phyloP scores from a whole-genome alignment of 2,113 vertebrate species.

The Leptodactylus fuscus region DNA sequence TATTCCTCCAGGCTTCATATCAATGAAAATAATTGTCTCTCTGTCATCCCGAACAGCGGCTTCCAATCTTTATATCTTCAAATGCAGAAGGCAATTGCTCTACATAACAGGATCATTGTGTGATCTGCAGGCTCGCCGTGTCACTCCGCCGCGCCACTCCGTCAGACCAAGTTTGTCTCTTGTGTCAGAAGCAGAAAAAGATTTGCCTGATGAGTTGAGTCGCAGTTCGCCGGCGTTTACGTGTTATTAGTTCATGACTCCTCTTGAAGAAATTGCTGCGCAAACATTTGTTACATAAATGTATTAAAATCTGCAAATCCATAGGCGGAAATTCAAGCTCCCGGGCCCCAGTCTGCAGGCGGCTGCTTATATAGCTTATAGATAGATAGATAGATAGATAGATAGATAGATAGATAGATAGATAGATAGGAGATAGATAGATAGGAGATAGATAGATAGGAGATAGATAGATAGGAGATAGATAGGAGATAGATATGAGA shows the following conservation, averaged over 20 bases:
- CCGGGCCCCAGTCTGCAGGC: background rate
- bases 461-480: too few relatives aligned
- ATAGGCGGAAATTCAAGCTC: background rate
- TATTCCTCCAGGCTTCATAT: conserved; percentile 41
- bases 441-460: too few relatives aligned
- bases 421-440: too few relatives aligned
- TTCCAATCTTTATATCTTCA: conserved; percentile 42
- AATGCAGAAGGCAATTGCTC: conserved; percentile 30
- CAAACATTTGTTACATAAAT: too few relatives aligned
- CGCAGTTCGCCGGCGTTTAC: background rate
- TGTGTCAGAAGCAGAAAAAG: background rate
- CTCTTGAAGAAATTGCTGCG: background rate
- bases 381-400: too few relatives aligned
- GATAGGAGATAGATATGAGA: too few relatives aligned
- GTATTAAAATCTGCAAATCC: background rate
- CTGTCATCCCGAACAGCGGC: conserved; percentile 9
- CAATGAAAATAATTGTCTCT: conserved; percentile 34
- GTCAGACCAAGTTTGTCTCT: background rate
- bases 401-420: too few relatives aligned
- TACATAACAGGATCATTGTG: conserved; percentile 29
- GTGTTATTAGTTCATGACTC: too few relatives aligned
- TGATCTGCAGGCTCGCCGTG: background rate
- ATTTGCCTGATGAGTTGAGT: conserved; percentile 1
- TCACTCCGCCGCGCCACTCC: conserved; percentile 25
- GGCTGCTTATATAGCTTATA: too few relatives aligned